Evolutionary conservation across 2,797 vertebrate species (phyloP), one percentile per base, ranked within the genome.

Genomic region (Hippopotamyrus pictus): DNA sequence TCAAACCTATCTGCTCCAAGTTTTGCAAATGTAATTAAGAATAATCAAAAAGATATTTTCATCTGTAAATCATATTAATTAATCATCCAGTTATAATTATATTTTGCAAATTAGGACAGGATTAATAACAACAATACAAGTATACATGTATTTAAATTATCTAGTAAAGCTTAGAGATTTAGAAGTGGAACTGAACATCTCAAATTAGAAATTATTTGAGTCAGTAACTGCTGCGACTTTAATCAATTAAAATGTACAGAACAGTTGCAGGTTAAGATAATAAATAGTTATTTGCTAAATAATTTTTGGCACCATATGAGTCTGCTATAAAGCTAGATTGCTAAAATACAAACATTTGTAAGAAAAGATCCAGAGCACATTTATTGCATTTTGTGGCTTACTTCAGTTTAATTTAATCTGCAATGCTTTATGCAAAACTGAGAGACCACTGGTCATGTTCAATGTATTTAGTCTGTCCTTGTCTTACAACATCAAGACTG

Each of bases 381-480:
- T 41, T 41, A 79, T 44, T 44, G 17, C 5, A 79, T 79, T 79
- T n/a, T 79, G 73, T 44, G 17, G 17, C 14, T 3, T 41, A 76
- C 33, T 76, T 76, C 69, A 76, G 69, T 41, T 76, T 76, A 6
- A 79, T 44, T 44, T 79, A n/a, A 44, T n/a, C 73, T 79, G 73
- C n/a, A 79, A 44, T 7, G 37, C 19, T 44, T 73, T 46, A 50
- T 88, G 65, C n/a, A 51, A 79, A 84, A 44, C 46, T 69, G n/a
- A 73, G 57, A 65, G 83, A 33, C 29, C 88, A 84, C 54, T 85
- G 54, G 29, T 51, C 83, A 86, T 29, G 53, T 76, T 69, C 85
- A 46, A 37, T 89, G 89, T 53, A 83, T 89, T 89, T 86, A 89
- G 46, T 19, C 65, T 53, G 85, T 37, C 62, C 41, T 57, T 89